A percentile compares a stretch with the other conserved stretches of the same genome.
Evolutionary conservation across 1,140 invertebrate genomes (phyloP).

Genomic region (Diorhabda elongata): DNA sequence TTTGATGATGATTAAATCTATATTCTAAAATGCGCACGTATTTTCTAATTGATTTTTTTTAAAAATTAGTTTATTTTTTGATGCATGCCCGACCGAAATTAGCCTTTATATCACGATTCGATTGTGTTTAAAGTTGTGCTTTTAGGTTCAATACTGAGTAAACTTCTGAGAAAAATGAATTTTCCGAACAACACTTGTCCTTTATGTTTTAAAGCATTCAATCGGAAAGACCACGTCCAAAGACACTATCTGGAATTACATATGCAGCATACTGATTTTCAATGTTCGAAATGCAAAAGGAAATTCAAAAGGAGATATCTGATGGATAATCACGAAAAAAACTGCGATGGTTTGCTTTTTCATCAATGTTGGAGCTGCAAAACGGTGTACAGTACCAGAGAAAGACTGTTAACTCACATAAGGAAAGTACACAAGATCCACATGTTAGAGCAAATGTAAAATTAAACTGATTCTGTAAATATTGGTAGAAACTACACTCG

Average conservation of each 20-base stretch:
- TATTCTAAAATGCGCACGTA: too few relatives aligned
- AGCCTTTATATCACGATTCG: background rate
- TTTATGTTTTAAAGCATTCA: constrained; percentile 46
- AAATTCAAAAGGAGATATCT: constrained; percentile 35
- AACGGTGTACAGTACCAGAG: constrained; percentile 17
- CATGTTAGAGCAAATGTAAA: background rate
- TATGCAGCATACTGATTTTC: constrained; percentile 22
- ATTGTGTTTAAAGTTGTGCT: background rate
- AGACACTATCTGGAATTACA: constrained; percentile 43
- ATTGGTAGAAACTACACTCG: too few relatives aligned
- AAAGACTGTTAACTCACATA: constrained; percentile 28
- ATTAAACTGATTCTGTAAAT: too few relatives aligned
- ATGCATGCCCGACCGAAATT: too few relatives aligned
- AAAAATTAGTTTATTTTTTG: too few relatives aligned
- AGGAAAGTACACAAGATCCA: constrained; percentile 21
- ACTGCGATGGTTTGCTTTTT: constrained; percentile 18
- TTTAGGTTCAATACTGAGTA: too few relatives aligned
- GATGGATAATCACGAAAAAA: constrained; percentile 34
- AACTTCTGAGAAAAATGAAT: constrained; percentile 16
- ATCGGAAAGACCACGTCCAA: constrained; percentile 49
- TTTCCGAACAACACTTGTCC: constrained; percentile 41
- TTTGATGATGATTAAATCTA: too few relatives aligned
- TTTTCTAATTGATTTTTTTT: too few relatives aligned
- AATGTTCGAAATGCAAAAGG: constrained; percentile 28
- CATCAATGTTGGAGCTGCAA: constrained; percentile 24